A percentile compares a stretch with the other conserved stretches of the same genome.
Evolutionary conservation across 2,888 invertebrate species (phyloP).

Genomic region (Morpho achilles): DNA sequence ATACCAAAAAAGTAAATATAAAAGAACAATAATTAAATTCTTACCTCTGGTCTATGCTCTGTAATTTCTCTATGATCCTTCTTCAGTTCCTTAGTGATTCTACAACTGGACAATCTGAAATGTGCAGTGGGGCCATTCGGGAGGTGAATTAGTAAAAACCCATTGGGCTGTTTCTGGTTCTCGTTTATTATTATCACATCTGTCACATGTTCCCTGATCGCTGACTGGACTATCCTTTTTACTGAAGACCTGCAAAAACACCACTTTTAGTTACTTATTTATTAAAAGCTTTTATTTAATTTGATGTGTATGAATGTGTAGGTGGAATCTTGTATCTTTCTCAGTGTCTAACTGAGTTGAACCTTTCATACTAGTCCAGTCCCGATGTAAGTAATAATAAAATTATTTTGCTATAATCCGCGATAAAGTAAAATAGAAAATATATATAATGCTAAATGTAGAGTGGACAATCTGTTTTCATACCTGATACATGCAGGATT

Average conservation of each 20-base stretch:
- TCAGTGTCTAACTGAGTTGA: too few relatives aligned
- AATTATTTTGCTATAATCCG: too few relatives aligned
- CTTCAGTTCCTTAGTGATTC: slow-evolving; percentile 91
- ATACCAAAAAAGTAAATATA: not conserved
- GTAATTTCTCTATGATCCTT: slow-evolving; percentile 89
- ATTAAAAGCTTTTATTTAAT: too few relatives aligned
- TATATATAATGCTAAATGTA: too few relatives aligned
- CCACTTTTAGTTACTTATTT: too few relatives aligned
- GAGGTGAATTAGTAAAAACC: slow-evolving; percentile 93
- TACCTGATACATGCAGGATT: too few relatives aligned
- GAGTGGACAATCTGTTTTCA: too few relatives aligned
- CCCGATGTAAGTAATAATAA: too few relatives aligned
- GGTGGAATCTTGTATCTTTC: too few relatives aligned
- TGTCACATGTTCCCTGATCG: slow-evolving; percentile 87
- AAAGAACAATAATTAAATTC: not conserved
- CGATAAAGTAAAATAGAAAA: too few relatives aligned
- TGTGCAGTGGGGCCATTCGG: slow-evolving; percentile 98
- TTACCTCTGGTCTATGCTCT: slow-evolving; percentile 91
- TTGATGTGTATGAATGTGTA: too few relatives aligned
- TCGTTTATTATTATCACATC: slow-evolving; percentile 97
- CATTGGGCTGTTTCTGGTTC: slow-evolving; percentile 94
- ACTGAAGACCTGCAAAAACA: slow-evolving; percentile 84
- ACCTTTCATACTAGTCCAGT: too few relatives aligned
- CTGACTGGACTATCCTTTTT: slow-evolving; percentile 94
- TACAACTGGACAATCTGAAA: slow-evolving; percentile 95